These are phyloP conservation scores for Hemitrygon akajei DNA, from an alignment of 2,797 vertebrate species.

Conservation along the genomic window DNA sequence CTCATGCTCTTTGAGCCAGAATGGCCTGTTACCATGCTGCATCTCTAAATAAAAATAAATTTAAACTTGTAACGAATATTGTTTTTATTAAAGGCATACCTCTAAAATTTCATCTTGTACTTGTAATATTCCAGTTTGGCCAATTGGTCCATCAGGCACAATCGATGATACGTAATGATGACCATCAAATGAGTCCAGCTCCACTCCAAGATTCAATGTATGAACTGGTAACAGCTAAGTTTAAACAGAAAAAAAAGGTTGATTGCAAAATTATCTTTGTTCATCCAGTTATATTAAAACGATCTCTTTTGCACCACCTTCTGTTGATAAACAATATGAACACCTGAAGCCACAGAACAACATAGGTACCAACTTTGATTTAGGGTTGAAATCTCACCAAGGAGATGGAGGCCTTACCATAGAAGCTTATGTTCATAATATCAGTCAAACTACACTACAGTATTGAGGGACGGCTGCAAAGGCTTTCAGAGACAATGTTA, in stretches of 20 bases:
- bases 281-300: neutral
- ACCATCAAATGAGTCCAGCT: constrained; percentile 87
- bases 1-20: no score
- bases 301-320: neutral
- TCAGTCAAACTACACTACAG: neutral
- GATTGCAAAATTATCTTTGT: neutral
- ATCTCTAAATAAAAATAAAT: neutral
- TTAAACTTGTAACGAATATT: neutral
- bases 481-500: neutral
- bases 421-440: neutral
- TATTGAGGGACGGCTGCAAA: neutral
- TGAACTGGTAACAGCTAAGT: constrained; percentile 81
- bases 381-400: no score
- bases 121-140: constrained; percentile 68
- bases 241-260: neutral
- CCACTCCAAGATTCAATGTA: constrained; percentile 82
- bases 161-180: constrained; percentile 92
- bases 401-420: no score
- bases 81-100: constrained; percentile 55
- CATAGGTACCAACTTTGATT: neutral
- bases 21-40: no score
- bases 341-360: neutral
- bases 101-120: constrained; percentile 89
- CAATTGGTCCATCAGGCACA: constrained; percentile 72
- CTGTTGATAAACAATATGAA: neutral